Conservation (phyloP, 2,888 invertebrate species). For the Piscicola geometra region DNA sequence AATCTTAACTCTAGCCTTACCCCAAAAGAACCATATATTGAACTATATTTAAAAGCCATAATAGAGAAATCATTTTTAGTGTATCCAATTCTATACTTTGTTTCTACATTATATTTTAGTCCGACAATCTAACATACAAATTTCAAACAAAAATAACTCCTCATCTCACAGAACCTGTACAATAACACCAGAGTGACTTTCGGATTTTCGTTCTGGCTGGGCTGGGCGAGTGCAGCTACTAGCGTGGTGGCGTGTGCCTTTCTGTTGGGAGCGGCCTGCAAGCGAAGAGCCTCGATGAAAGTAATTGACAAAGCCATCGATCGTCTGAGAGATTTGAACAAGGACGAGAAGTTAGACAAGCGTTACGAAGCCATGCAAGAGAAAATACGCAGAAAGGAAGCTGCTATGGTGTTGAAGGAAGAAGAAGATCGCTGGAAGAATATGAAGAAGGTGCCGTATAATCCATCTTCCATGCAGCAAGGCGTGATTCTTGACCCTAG, state of each 20-base stretch:
- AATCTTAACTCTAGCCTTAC: no score
- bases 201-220: slow-evolving; percentile 30
- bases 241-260: not conserved
- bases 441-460: not conserved
- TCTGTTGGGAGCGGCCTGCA: slow-evolving; percentile 6
- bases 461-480: no score
- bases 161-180: not conserved
- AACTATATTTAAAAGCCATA: no score
- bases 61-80: no score
- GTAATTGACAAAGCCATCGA: slow-evolving; percentile 24
- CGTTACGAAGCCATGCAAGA: slow-evolving; percentile 25
- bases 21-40: no score
- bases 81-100: no score
- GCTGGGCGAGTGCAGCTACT: slow-evolving; percentile 18
- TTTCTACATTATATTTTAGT: no score
- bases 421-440: not conserved
- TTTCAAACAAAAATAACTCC: not conserved
- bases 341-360: slow-evolving; percentile 27
- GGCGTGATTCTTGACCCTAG: not conserved
- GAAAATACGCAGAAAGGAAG: slow-evolving; percentile 18
- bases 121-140: no score
- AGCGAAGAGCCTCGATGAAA: not conserved
- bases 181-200: not conserved
- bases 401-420: slow-evolving; percentile 4
- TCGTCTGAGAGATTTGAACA: not conserved